Evolutionary conservation across 1,140 invertebrate species (phyloP).

Genomic region (Drosophila dunni): DNA sequence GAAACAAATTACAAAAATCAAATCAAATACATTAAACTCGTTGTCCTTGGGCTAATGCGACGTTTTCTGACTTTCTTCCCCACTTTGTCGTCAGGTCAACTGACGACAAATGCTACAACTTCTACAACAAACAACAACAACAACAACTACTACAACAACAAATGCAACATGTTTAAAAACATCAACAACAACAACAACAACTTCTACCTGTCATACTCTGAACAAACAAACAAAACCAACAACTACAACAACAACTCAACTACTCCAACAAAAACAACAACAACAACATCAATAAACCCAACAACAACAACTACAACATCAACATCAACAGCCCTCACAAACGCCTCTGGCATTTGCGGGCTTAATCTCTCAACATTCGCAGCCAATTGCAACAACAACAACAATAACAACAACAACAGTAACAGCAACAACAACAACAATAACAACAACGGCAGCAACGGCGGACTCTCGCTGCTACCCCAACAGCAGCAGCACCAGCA

Average conservation of each 20-base stretch:
- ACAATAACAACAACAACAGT: conserved; percentile 30
- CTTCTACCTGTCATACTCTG: conserved; percentile 51
- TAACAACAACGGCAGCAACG: conserved; percentile 38
- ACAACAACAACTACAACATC: conserved; percentile 43
- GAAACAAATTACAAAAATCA: conserved; percentile 35
- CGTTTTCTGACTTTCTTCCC: conserved; percentile 84
- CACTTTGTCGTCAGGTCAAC: conserved; percentile 85
- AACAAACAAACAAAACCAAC: conserved; percentile 61
- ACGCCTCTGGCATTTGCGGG: conserved; percentile 79
- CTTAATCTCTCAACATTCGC: conserved; percentile 81
- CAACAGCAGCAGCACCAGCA: conserved; percentile 29
- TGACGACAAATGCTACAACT: conserved; percentile 84
- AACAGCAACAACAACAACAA: conserved; percentile 26
- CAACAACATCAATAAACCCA: conserved; percentile 33
- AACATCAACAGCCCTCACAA: conserved; percentile 70
- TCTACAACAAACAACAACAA: conserved; percentile 65
- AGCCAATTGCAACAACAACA: conserved; percentile 66
- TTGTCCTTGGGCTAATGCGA: conserved; percentile 84
- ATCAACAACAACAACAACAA: conserved; percentile 64
- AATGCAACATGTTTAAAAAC: conserved; percentile 53
- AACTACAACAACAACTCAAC: conserved; percentile 27
- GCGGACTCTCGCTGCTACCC: conserved; percentile 6
- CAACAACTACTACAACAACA: conserved; percentile 62
- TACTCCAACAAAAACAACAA: conserved; percentile 52
- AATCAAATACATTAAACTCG: conserved; percentile 55